A percentile compares a stretch with the other conserved stretches of the same genome.
Conservation (phyloP, 2,113 vertebrate genomes). For the Syngnathus scovelli region DNA sequence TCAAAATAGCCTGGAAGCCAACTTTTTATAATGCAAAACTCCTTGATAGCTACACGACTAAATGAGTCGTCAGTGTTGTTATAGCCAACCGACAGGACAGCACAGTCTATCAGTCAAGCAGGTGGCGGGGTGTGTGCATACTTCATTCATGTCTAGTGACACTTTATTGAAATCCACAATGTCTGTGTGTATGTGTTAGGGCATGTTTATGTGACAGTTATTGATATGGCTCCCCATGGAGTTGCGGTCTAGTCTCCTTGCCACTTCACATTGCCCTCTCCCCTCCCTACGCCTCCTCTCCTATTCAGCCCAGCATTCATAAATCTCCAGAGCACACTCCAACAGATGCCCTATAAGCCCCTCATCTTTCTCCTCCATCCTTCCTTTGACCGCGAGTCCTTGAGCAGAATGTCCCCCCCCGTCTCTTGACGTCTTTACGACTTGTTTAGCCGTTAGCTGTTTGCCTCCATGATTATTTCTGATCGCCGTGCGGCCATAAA, state of each 20-base stretch:
- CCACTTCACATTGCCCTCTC: slow-evolving; percentile 11
- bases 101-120: slow-evolving; percentile 36
- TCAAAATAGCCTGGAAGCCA: not conserved
- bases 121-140: slow-evolving; percentile 12
- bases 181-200: slow-evolving; percentile 13
- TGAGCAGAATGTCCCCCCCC: slow-evolving; percentile 53
- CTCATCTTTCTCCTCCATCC: not conserved
- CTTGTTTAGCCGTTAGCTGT: slow-evolving; percentile 61
- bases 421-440: slow-evolving; percentile 63
- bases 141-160: slow-evolving; percentile 7
- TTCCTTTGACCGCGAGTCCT: slow-evolving; percentile 61
- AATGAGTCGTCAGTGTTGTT: not conserved
- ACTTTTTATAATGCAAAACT: not conserved
- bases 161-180: slow-evolving; percentile 23
- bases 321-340: slow-evolving; percentile 51
- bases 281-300: slow-evolving; percentile 7
- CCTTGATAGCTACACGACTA: not conserved
- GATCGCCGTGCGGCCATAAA: slow-evolving; percentile 56
- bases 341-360: slow-evolving; percentile 56
- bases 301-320: slow-evolving; percentile 36
- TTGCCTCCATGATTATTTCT: slow-evolving; percentile 63
- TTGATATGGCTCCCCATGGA: slow-evolving; percentile 48
- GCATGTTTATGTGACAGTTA: slow-evolving; percentile 35
- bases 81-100: slow-evolving; percentile 7
- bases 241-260: slow-evolving; percentile 26